Evolutionary conservation across 2,113 vertebrate genomes (phyloP).

Genomic region (Colaptes auratus): DNA sequence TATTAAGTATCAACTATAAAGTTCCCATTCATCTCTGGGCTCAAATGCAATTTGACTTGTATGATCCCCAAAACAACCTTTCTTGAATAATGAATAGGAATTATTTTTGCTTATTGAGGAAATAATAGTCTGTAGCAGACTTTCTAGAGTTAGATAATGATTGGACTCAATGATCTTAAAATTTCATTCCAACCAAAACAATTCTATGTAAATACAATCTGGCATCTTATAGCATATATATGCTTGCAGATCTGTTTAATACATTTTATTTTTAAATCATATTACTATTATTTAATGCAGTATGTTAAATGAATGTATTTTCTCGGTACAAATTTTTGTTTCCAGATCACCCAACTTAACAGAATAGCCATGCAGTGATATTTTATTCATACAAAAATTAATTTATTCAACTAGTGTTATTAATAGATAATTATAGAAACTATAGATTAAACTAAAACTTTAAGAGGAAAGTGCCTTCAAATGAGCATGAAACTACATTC

Average conservation of each 20-base stretch:
- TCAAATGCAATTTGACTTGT: background rate
- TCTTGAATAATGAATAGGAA: background rate
- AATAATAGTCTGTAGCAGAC: background rate
- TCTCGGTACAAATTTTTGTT: background rate
- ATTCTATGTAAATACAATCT: background rate
- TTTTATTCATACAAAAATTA: background rate
- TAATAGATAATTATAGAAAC: background rate
- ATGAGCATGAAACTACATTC: background rate
- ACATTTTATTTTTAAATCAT: background rate
- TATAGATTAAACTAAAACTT: background rate
- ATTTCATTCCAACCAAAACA: too few species aligned
- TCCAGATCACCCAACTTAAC: background rate
- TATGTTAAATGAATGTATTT: background rate
- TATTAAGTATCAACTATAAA: background rate
- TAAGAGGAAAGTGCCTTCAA: background rate
- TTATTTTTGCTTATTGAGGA: background rate
- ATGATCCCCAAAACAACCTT: background rate
- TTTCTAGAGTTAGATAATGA: too few species aligned
- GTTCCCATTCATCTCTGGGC: background rate
- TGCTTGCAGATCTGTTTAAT: background rate
- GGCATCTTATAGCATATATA: background rate
- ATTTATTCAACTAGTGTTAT: background rate
- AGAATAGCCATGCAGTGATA: background rate
- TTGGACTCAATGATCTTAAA: too few species aligned
- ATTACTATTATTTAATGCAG: background rate